phyloP scores from a whole-genome alignment of 2,113 vertebrate species.

The Coptodon bakossiorum region DNA sequence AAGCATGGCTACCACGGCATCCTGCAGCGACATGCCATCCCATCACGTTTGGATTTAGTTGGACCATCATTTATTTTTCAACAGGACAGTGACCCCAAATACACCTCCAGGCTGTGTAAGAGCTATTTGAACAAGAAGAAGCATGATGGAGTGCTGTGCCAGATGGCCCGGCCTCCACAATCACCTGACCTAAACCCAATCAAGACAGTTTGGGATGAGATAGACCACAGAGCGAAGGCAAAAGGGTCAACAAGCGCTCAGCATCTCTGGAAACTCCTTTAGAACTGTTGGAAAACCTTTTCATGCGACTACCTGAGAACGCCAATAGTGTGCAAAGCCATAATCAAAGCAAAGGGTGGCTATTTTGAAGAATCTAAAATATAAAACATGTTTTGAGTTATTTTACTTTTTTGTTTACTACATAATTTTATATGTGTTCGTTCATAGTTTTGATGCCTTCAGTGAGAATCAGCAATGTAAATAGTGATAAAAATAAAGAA shows the following conservation, averaged over 20 bases:
- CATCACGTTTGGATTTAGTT: background rate
- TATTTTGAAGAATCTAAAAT: background rate
- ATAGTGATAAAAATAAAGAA: background rate
- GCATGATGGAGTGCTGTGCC: background rate
- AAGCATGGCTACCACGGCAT: background rate
- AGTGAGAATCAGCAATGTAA: background rate
- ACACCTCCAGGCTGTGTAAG: background rate
- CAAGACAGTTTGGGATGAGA: background rate
- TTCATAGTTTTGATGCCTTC: background rate
- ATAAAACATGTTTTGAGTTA: background rate
- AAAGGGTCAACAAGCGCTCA: background rate
- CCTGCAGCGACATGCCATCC: background rate
- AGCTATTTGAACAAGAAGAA: background rate
- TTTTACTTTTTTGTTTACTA: background rate
- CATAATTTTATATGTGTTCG: background rate
- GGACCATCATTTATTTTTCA: background rate
- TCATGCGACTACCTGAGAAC: background rate
- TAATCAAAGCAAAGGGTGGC: background rate
- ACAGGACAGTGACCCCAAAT: background rate
- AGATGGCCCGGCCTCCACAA: accelerated
- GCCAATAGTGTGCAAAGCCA: background rate
- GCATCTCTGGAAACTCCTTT: background rate
- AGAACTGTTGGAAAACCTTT: background rate
- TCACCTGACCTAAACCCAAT: background rate
- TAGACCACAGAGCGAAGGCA: background rate